A percentile compares a stretch with the other conserved stretches of the same genome.
Evolutionary conservation across 1,140 invertebrate genomes (phyloP).

Genomic region (Eufriesea mexicana): DNA sequence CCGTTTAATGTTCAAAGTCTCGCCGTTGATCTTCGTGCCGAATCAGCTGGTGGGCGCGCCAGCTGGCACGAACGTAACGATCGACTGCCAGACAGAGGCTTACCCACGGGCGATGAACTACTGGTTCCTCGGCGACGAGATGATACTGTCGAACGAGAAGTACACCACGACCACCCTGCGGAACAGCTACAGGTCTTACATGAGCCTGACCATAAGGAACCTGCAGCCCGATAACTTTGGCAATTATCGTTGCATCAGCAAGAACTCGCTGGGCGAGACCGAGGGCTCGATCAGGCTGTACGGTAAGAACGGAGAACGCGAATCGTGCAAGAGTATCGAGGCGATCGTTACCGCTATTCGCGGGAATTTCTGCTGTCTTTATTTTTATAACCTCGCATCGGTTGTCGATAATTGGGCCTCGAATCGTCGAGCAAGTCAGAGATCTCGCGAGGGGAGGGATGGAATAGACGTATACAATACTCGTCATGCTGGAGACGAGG

Average conservation of each 20-base stretch:
- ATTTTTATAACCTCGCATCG: too few relatives aligned
- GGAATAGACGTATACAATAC: too few relatives aligned
- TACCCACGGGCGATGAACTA: slow-evolving; percentile 95
- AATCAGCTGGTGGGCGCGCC: slow-evolving; percentile 95
- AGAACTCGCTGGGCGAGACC: slow-evolving; percentile 96
- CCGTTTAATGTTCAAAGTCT: slow-evolving; percentile 85
- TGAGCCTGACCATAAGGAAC: slow-evolving; percentile 92
- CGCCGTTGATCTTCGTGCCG: slow-evolving; percentile 95
- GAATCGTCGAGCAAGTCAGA: too few relatives aligned
- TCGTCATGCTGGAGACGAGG: too few relatives aligned
- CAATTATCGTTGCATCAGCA: slow-evolving; percentile 93
- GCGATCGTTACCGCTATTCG: too few relatives aligned
- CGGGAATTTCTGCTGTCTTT: background rate
- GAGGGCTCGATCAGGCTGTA: slow-evolving; percentile 95
- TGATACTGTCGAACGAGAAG: slow-evolving; percentile 92
- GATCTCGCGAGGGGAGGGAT: too few relatives aligned
- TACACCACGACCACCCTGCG: slow-evolving; percentile 90
- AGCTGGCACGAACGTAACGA: slow-evolving; percentile 92
- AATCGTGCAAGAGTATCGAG: background rate
- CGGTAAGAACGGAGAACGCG: slow-evolving; percentile 85
- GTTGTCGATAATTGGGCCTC: too few relatives aligned
- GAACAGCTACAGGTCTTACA: slow-evolving; percentile 92
- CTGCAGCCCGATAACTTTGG: slow-evolving; percentile 90
- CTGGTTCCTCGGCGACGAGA: slow-evolving; percentile 94
- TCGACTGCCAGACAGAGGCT: slow-evolving; percentile 97